Conservation (phyloP, 2,113 vertebrate species). For the Jaculus jaculus region DNA sequence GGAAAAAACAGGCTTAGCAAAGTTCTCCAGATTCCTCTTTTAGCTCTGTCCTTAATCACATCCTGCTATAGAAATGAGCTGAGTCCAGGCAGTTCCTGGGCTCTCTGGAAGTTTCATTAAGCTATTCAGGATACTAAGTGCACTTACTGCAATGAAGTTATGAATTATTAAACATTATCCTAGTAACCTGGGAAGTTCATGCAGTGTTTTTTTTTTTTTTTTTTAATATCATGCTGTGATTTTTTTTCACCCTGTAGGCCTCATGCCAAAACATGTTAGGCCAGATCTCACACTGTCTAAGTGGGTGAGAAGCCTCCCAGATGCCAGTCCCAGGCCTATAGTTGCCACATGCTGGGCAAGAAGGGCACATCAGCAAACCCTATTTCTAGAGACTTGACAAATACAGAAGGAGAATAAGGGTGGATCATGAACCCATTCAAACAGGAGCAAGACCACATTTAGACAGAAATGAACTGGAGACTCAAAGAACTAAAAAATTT, state of each 20-base stretch:
- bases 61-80: neutral
- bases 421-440: neutral
- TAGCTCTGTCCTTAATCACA: slow-evolving; percentile 20
- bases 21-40: slow-evolving; percentile 25
- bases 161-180: slow-evolving; percentile 62
- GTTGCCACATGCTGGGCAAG: neutral
- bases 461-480: neutral
- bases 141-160: slow-evolving; percentile 32
- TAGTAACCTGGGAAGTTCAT: slow-evolving; percentile 33
- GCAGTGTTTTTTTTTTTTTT: neutral
- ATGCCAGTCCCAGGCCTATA: neutral
- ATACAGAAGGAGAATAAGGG: neutral
- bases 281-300: neutral
- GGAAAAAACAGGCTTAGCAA: neutral
- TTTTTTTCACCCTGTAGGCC: neutral
- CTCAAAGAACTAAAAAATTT: neutral
- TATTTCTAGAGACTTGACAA: neutral
- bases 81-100: neutral
- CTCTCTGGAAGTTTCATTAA: slow-evolving; percentile 32
- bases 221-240: neutral
- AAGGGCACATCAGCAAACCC: neutral
- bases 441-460: neutral
- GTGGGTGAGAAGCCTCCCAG: neutral
- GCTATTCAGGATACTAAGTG: slow-evolving; percentile 43
- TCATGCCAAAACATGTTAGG: neutral